Evolutionary conservation across 1,140 invertebrate genomes (phyloP).

Genomic region (Temnothorax curvispinosus): DNA sequence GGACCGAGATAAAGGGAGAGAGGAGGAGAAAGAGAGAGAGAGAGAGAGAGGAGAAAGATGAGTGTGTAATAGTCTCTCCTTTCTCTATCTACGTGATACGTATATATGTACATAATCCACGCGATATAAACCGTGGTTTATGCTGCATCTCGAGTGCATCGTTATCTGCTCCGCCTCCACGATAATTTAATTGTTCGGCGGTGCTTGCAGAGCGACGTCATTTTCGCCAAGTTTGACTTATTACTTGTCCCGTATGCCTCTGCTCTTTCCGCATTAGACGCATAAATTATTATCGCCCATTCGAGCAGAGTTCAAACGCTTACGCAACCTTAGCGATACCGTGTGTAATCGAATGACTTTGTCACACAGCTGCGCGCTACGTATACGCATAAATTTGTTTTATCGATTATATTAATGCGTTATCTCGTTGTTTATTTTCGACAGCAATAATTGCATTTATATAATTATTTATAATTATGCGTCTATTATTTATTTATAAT

Average conservation of each 20-base stretch:
- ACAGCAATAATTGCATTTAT: neutral
- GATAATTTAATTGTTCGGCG: conserved; percentile 74
- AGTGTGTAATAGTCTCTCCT: conserved; percentile 2
- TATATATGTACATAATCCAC: conserved; percentile 69
- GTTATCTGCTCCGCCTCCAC: conserved; percentile 68
- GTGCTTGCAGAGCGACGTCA: conserved; percentile 65
- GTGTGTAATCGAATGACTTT: conserved; percentile 16
- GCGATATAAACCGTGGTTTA: conserved; percentile 70
- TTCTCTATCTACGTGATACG: conserved; percentile 41
- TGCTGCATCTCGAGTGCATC: conserved; percentile 74
- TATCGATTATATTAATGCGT: neutral
- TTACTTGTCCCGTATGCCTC: conserved; percentile 38
- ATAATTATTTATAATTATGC: neutral
- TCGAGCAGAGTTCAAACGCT: conserved; percentile 47
- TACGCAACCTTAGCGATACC: conserved; percentile 29
- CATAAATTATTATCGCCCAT: conserved; percentile 56
- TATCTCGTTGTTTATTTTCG: neutral
- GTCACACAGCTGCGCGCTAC: neutral
- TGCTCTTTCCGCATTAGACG: conserved; percentile 50
- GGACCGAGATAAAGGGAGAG: neutral
- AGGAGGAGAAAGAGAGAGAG: neutral
- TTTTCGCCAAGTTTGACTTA: conserved; percentile 70
- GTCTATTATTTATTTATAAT: neutral
- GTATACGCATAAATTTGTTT: neutral
- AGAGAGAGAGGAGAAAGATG: neutral